Evolutionary conservation across 1,140 invertebrate species (phyloP), one percentile per base, ranked within the genome.

Genomic region (Anadara kagoshimensis): DNA sequence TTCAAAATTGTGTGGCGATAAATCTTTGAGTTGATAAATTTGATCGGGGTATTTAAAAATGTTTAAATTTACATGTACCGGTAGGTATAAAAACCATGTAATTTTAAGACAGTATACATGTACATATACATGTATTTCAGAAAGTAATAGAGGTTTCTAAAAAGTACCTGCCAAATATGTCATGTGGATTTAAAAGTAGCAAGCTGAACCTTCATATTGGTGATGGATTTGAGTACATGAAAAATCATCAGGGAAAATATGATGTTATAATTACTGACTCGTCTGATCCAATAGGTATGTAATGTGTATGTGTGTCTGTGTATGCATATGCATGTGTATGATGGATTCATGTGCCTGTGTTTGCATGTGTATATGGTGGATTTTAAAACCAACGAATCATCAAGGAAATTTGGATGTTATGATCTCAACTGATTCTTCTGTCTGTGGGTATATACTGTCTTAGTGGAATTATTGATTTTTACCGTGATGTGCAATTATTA

Each of bases 231-330:
- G 94, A 98, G 79, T 99, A 97, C 87, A 94, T 99, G 92, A 94
- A 94, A 76, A 92, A 94, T 44, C 96, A 97, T 80, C 90, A 91
- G 57, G 91, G 93, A 43, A 93, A 96, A 89, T 99, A 97, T 89
- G 98, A 99, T 91, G 94, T 99, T 36, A 98, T 99, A 67, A 98
- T 99, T 47, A 99, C 98, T 0, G 98, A 99, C 86, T 98, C 97
- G 57, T 97, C 96, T 41, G 98, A 99, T 91, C 97, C 97, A 16
- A 92, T 98, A 53, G 97, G 93, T 93, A 82, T 36, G 78, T 73
- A 51, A 12, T 57, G 29, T 36, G 29, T 36, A 7, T 36, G 2
- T 36, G 29, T 36, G 7, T 36, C 0, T 58, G 16, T n/a, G 51
- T 53, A n/a, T 53, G 16, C 51, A 7, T 36, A 36, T 36, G 29